Evolutionary conservation across 2,113 vertebrate genomes (phyloP), one percentile per base, ranked within the genome.

Genomic region (Ceyx cyanopectus): DNA sequence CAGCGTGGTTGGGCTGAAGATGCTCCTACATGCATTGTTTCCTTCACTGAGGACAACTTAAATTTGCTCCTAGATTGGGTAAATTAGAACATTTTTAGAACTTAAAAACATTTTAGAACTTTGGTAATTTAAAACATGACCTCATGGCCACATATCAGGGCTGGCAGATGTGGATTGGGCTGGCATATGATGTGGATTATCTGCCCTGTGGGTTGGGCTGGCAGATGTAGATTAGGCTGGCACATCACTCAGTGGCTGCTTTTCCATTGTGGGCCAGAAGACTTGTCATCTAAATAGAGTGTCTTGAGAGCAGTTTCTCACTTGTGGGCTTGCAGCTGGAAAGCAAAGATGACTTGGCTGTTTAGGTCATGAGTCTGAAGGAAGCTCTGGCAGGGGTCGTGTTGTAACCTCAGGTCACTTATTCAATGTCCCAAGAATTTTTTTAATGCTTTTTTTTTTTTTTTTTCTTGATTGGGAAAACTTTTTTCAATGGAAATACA

Each of bases 181-280:
- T 37, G 37, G 37, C 37, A 37, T 9, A 37, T 37, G 37, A 37
- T 37, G 37, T 37, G 37, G 37, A 37, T 37, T 37, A 37, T 37
- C 37, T 37, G 37, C 9, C 37, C 9, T 37, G 37, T 37, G 37
- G 37, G 10, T 37, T 37, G 37, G 5, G 5, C 34, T 53, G 46
- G 30, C 15, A 20, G 1, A 24, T 3, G 2, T 54, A 37, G 15
- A 4, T 24, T 24, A 23, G 41, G 23, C 45, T 82, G 70, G 40
- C 26, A 14, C 14, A 3, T 32, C 1, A 0, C 14, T 23, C 48
- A 3, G 26, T 23, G 58, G 4, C 26, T 73, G 7, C 23, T 45
- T 51, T 48, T 63, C 53, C 67, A 4, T 53, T 34, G 27, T 14
- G 8, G 29, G 18, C 17, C 46, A 18, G 29, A 29, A 70, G 32